phyloP scores from a whole-genome alignment of 2,797 vertebrate species.

The Galagoides demidoff region DNA sequence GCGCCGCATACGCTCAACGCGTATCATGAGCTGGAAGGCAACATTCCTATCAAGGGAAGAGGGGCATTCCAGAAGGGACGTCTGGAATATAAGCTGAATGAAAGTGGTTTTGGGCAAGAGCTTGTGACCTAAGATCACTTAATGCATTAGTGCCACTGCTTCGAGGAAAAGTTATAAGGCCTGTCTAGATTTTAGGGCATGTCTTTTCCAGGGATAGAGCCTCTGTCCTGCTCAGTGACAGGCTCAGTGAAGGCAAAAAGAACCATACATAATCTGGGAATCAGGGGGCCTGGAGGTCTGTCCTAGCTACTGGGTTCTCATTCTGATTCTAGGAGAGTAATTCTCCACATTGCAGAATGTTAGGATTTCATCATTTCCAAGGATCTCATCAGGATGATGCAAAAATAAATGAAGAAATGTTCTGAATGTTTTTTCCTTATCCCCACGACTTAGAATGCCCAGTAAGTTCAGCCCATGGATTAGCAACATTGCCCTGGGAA shows the following conservation, averaged over 20 bases:
- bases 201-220: background rate
- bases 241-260: background rate
- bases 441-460: background rate
- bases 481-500: rapidly evolving
- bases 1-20: background rate
- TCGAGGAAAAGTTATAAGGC: background rate
- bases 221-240: background rate
- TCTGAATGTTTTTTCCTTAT: background rate
- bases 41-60: conserved; percentile 1
- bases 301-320: background rate
- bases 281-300: background rate
- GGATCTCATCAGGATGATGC: background rate
- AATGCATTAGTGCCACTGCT: background rate
- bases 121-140: background rate
- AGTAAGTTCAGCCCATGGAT: background rate
- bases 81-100: background rate
- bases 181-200: background rate
- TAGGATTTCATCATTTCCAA: background rate
- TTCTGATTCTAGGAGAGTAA: background rate
- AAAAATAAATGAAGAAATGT: background rate
- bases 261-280: background rate
- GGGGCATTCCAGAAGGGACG: conserved; percentile 2
- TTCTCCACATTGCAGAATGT: background rate
- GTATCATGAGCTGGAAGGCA: background rate
- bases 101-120: background rate